Base-by-base conservation (phyloP, 1,140 invertebrate genomes). In the Cecropterus lyciades region DNA sequence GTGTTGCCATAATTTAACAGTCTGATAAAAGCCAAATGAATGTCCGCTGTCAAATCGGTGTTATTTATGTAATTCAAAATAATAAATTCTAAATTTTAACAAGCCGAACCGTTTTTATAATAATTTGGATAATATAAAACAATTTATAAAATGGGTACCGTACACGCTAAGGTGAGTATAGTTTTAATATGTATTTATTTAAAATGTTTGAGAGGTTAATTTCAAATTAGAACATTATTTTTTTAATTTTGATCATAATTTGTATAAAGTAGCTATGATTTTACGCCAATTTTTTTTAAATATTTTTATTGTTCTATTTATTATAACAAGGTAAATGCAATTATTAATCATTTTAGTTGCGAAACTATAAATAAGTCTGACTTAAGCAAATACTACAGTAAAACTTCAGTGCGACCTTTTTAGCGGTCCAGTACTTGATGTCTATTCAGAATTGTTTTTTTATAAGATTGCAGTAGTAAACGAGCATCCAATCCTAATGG, bases 51-150 rank as follows among this genome's bases (percentile, higher is more conserved):
- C 75, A 82, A 75, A 66, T 55, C 69, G 70, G 71, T 78, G 59
- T 82, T 51, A 71, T 84, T 84, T 84, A 84, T 84, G 82, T 84
- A 82, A 84, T 84, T 82, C 73, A 81, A 82, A 82, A 76, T 65
- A 72, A 75, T 75, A 80, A 79, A 76, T 70, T 73, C 65, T 66
- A 77, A 75, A 70, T 77, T 77, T 65, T 14, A 63, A 72, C 37
- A 42, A 53, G 62, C 48, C 45, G 55, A 20, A 69, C 51, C 55
- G 42, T 60, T 52, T 14, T 11, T 11, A 52, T 43, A 46, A 51
- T 67, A 64, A 60, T 62, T 60, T 16, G 13, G 48, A 46, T 65
- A 51, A 52, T 13, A 27, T 13, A 67, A 30, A 65, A 43, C 60
- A 52, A 65, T 24, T 49, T 46, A 15, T 24, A 72, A 70, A 76